A percentile compares a stretch with the other conserved stretches of the same genome.
Conservation (phyloP, 2,113 vertebrate genomes). For the Tyto alba region DNA sequence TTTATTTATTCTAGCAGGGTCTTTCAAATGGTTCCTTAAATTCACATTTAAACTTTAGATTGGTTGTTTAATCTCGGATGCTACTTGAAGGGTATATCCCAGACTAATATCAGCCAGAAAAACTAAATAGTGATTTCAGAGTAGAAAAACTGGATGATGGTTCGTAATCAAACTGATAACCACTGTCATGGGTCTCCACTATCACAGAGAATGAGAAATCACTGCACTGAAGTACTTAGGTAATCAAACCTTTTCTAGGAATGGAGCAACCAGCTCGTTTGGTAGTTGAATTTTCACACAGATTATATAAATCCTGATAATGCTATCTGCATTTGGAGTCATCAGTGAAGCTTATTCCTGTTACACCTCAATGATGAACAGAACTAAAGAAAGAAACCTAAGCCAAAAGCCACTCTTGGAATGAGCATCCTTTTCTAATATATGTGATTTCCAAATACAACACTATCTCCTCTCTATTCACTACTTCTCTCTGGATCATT, state of each 20-base stretch:
- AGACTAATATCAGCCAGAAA: background rate
- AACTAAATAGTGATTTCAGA: background rate
- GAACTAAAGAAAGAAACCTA: background rate
- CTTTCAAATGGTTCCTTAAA: background rate
- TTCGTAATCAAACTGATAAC: background rate
- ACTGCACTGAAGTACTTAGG: background rate
- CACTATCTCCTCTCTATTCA: background rate
- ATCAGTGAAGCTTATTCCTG: background rate
- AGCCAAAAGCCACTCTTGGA: background rate
- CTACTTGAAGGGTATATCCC: background rate
- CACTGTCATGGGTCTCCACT: background rate
- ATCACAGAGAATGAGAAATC: background rate
- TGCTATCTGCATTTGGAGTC: background rate
- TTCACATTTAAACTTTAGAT: background rate
- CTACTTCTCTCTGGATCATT: background rate
- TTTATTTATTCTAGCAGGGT: background rate
- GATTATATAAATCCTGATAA: background rate
- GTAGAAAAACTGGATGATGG: background rate
- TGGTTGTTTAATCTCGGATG: background rate
- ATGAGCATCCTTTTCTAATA: background rate
- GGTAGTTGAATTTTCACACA: background rate
- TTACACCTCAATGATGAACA: background rate
- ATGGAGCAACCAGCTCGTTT: background rate
- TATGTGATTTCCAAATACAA: background rate
- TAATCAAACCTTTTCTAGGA: background rate